A percentile compares a stretch with the other conserved stretches of the same genome.
phyloP scores from a whole-genome alignment of 2,113 vertebrate species.

The Sakesphorus luctuosus region DNA sequence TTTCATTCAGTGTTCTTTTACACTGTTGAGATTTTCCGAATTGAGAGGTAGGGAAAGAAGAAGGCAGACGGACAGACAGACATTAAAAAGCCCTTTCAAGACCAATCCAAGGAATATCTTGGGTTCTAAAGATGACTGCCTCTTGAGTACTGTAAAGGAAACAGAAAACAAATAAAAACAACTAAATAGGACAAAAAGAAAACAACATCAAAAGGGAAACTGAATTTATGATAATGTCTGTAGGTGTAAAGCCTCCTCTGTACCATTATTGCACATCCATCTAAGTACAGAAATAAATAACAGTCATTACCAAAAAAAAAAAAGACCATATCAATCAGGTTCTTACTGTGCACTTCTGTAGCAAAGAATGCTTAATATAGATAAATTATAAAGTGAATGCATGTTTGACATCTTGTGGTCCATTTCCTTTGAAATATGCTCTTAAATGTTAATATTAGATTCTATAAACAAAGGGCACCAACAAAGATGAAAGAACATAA shows the following conservation, averaged over 20 bases:
- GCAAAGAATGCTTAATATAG: neutral
- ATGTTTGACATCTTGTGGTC: conserved; percentile 46
- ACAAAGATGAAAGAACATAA: conserved; percentile 62
- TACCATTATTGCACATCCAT: neutral
- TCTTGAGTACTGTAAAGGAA: neutral
- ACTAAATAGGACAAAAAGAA: neutral
- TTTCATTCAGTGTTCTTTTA: neutral
- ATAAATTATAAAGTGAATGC: neutral
- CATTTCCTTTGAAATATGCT: conserved; percentile 31
- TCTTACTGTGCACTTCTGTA: neutral
- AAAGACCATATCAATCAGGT: neutral
- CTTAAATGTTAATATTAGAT: conserved; percentile 55
- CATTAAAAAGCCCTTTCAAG: neutral
- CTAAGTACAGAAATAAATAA: neutral
- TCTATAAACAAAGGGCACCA: conserved; percentile 40
- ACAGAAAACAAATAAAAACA: neutral
- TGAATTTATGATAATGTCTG: neutral
- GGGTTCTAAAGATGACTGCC: neutral
- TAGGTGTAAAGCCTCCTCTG: neutral
- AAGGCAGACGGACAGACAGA: neutral
- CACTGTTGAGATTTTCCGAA: neutral
- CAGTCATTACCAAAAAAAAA: neutral
- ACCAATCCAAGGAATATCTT: neutral
- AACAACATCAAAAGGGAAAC: neutral
- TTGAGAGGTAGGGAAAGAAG: neutral